These are phyloP conservation scores for Oncorhynchus mykiss DNA, from an alignment of 2,113 vertebrate genomes.

Conservation along the genomic window DNA sequence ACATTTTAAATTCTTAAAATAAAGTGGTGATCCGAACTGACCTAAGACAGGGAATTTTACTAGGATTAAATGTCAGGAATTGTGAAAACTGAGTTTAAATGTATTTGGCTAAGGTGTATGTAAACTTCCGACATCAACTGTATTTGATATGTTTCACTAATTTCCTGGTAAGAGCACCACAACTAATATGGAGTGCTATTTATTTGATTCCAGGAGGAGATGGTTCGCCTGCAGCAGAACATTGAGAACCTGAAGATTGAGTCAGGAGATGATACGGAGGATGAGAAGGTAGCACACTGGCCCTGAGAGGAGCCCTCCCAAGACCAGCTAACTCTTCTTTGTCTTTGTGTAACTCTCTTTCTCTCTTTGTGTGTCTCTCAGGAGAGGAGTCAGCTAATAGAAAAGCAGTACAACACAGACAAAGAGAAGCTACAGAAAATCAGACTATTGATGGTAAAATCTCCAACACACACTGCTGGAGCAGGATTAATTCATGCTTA, in stretches of 20 bases:
- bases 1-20: too few species aligned
- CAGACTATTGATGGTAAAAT: slow-evolving; percentile 86
- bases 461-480: background rate
- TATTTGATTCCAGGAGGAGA: slow-evolving; percentile 84
- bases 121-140: too few species aligned
- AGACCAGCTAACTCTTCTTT: background rate
- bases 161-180: too few species aligned
- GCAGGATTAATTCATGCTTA: too few species aligned
- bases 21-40: too few species aligned
- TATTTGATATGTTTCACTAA: background rate
- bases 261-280: slow-evolving; percentile 69
- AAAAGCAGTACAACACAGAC: slow-evolving; percentile 85
- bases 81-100: too few species aligned
- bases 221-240: slow-evolving; percentile 86
- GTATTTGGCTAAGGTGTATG: too few species aligned
- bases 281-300: slow-evolving; percentile 79
- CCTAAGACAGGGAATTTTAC: too few species aligned
- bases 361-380: slow-evolving; percentile 39
- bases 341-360: background rate
- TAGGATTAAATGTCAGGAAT: too few species aligned
- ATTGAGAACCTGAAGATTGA: slow-evolving; percentile 83
- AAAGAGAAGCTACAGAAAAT: slow-evolving; percentile 96
- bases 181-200: background rate
- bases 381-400: slow-evolving; percentile 84
- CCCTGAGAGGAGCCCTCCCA: background rate